These are phyloP conservation scores for Uromys caudimaculatus DNA, from an alignment of 2,797 vertebrate species.

Conservation along the genomic window DNA sequence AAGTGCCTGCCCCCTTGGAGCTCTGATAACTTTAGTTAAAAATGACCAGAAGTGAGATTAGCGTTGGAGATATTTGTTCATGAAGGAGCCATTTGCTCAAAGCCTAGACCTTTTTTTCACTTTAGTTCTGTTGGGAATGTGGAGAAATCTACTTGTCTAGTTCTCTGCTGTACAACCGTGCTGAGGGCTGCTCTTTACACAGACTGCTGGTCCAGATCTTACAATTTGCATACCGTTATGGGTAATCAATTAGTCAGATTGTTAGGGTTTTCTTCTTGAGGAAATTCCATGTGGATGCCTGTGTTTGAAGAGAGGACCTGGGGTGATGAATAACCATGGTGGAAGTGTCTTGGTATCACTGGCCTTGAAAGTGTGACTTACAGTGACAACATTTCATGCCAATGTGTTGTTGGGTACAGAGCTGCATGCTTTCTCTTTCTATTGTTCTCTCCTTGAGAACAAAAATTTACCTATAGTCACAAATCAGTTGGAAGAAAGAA, in stretches of 20 bases:
- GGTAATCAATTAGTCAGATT: not conserved
- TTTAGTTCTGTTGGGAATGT: not conserved
- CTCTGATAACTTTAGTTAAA: not conserved
- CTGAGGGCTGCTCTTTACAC: not conserved
- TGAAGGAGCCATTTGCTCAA: not conserved
- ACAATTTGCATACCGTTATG: not conserved
- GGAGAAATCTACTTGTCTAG: not conserved
- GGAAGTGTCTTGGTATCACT: conserved; percentile 20
- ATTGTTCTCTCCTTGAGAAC: conserved; percentile 40
- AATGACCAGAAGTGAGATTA: not conserved
- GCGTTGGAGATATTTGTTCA: not conserved
- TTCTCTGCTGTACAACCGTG: not conserved
- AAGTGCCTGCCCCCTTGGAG: not conserved
- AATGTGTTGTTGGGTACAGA: conserved; percentile 4
- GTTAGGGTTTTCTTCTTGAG: not conserved
- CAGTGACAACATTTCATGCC: not conserved
- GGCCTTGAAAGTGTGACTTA: not conserved
- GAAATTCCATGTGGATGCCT: not conserved
- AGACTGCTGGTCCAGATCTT: not conserved
- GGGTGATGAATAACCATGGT: not conserved
- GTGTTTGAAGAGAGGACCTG: not conserved
- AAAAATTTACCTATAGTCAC: conserved; percentile 55
- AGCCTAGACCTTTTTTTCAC: not conserved
- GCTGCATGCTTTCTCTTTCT: not conserved
- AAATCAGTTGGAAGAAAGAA: conserved; percentile 53